Conservation (phyloP, 2,113 vertebrate genomes). For the Rhipidura dahli region DNA sequence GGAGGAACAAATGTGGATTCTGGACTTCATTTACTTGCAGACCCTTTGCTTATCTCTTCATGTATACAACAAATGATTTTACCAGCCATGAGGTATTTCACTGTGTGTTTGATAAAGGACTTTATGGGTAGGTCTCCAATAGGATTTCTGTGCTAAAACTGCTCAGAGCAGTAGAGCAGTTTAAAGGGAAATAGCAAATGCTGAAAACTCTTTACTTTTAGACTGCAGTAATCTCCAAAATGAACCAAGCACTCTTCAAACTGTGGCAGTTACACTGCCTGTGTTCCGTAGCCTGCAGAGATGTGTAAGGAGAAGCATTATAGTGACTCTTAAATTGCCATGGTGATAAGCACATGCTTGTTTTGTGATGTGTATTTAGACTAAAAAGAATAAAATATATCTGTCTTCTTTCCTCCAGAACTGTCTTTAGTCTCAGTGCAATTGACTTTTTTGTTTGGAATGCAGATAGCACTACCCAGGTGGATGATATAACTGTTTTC, state of each 20-base stretch:
- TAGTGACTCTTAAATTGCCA: not conserved
- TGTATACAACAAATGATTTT: not conserved
- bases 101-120: not conserved
- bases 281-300: not conserved
- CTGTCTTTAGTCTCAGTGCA: not conserved
- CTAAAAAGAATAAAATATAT: not conserved
- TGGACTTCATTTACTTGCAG: not conserved
- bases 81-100: not conserved
- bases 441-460: not conserved
- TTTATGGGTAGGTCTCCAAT: not conserved
- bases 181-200: not conserved
- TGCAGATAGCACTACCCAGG: not conserved
- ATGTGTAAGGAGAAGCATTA: not conserved
- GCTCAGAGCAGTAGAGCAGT: not conserved
- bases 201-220: not conserved
- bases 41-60: not conserved
- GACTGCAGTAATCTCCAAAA: not conserved
- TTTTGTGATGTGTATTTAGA: not conserved
- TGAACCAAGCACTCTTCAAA: not conserved
- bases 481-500: not conserved
- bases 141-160: not conserved
- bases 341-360: not conserved
- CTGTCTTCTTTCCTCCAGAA: not conserved
- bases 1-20: not conserved
- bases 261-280: not conserved